phyloP scores from a whole-genome alignment of 2,113 vertebrate genomes.

The Anthoscopus minutus region DNA sequence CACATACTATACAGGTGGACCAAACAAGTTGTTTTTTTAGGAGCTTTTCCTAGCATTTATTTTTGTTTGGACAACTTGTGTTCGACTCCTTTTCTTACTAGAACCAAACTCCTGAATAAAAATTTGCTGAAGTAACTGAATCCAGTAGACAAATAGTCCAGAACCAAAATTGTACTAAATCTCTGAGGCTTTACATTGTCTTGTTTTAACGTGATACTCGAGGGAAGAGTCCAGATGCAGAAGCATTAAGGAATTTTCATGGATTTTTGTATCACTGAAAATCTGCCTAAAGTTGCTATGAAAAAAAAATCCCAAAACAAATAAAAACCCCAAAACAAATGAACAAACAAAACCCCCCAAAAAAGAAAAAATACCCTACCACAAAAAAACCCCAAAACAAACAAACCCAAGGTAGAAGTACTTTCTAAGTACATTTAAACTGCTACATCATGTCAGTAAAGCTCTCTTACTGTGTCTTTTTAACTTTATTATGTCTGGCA shows the following conservation, averaged over 20 bases:
- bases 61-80: background rate
- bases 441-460: background rate
- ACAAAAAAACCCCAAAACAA: background rate
- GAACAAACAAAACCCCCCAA: background rate
- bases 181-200: background rate
- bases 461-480: background rate
- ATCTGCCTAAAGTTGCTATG: background rate
- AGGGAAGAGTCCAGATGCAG: background rate
- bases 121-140: background rate
- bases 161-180: background rate
- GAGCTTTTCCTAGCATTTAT: background rate
- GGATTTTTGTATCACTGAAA: background rate
- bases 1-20: background rate
- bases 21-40: background rate
- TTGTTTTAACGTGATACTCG: background rate
- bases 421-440: background rate
- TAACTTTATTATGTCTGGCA: background rate
- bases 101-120: background rate
- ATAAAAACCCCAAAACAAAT: no score
- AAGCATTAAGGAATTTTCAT: background rate
- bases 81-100: background rate
- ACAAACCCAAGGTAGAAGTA: background rate
- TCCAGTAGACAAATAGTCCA: background rate
- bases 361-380: no score
- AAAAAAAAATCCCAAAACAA: background rate